These are phyloP conservation scores for Himalopsyche japonica DNA, from an alignment of 2,888 invertebrate species.

Conservation along the genomic window DNA sequence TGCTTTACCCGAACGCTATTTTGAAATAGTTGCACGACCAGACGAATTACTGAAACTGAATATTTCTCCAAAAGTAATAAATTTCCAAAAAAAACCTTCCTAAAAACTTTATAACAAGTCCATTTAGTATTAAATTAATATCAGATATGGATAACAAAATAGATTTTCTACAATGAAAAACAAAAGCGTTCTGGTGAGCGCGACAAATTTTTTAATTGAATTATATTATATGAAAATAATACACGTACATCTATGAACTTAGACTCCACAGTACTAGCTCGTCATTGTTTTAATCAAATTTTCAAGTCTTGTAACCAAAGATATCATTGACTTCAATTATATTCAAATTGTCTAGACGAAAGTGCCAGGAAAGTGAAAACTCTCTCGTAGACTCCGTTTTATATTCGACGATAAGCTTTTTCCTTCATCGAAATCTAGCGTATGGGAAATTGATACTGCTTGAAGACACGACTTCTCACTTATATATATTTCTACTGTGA, in stretches of 20 bases:
- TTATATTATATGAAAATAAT: background rate
- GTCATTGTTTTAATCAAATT: background rate
- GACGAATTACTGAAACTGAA: no score
- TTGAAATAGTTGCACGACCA: no score
- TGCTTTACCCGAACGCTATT: no score
- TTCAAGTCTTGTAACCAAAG: background rate
- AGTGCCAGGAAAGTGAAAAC: background rate
- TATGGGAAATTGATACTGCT: background rate
- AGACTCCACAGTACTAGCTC: background rate
- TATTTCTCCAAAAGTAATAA: no score
- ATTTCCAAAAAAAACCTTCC: no score
- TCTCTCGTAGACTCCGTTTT: background rate
- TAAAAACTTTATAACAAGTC: no score
- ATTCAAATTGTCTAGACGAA: background rate
- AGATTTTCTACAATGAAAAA: no score
- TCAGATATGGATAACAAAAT: no score
- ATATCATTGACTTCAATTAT: background rate
- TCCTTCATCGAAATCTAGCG: background rate
- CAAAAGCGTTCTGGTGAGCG: no score
- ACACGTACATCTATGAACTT: background rate
- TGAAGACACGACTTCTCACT: background rate
- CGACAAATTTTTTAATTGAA: no score
- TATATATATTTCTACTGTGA: background rate
- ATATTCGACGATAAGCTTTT: background rate
- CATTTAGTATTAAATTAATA: no score